Conservation (phyloP, 2,113 vertebrate species). For the Galeopterus variegatus region DNA sequence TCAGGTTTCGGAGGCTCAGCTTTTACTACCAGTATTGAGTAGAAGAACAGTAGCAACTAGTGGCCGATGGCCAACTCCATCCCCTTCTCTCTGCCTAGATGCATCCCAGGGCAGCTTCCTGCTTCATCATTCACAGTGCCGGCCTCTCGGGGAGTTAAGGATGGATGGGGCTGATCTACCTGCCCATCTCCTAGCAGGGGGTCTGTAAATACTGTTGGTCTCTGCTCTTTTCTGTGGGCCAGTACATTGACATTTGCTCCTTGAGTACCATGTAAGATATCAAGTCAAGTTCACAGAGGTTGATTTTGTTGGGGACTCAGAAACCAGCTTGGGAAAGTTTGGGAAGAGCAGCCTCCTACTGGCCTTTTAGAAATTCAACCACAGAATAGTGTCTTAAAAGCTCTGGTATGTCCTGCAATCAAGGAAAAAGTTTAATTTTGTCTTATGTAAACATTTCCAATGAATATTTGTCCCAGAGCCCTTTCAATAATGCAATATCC, state of each 20-base stretch:
- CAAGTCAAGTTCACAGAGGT: neutral
- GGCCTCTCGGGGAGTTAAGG: neutral
- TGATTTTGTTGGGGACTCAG: neutral
- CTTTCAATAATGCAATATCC: neutral
- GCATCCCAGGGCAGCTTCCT: neutral
- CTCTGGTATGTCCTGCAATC: neutral
- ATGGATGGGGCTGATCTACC: rapidly evolving
- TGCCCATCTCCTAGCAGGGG: neutral
- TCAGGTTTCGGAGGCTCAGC: neutral
- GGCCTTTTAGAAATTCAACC: neutral
- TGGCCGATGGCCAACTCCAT: neutral
- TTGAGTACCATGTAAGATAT: neutral
- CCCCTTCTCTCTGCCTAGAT: neutral
- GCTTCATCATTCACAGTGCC: neutral
- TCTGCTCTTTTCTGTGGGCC: neutral
- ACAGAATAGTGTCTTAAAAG: neutral
- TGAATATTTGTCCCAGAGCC: neutral
- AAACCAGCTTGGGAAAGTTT: neutral
- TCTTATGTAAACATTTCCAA: neutral
- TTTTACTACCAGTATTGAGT: neutral
- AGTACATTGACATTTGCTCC: neutral
- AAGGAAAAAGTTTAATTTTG: neutral
- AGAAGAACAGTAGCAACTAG: neutral
- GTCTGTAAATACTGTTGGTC: no score
- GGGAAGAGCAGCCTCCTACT: neutral